These are phyloP conservation scores for Dyspetes luteomarginatus DNA, from an alignment of 2,888 invertebrate species.

Conservation along the genomic window DNA sequence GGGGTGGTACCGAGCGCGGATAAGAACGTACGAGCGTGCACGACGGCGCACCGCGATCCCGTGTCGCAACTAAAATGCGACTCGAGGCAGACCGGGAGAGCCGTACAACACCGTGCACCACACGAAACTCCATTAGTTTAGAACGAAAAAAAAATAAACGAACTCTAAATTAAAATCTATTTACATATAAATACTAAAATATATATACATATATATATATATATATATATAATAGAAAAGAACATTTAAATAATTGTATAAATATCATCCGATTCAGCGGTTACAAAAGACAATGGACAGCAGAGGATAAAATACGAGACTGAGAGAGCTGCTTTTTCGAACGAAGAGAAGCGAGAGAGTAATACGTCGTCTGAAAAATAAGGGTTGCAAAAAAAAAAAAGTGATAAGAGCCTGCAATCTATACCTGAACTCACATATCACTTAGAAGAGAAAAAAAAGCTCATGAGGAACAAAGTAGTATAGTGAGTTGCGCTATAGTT, in stretches of 20 bases:
- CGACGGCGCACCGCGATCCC: constrained; percentile 74
- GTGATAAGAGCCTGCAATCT: constrained; percentile 38
- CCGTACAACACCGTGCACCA: constrained; percentile 65
- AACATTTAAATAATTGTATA: not conserved
- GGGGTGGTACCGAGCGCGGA: constrained; percentile 68
- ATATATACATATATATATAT: constrained; percentile 6
- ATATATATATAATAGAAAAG: constrained; percentile 9
- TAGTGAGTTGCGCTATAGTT: constrained; percentile 41
- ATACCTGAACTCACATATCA: constrained; percentile 64
- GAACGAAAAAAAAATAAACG: constrained; percentile 35
- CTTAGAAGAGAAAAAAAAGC: constrained; percentile 54
- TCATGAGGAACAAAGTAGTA: constrained; percentile 8
- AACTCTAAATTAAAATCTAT: constrained; percentile 20
- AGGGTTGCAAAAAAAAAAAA: not conserved
- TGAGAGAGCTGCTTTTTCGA: not conserved
- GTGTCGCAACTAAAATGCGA: constrained; percentile 78
- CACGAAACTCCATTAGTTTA: constrained; percentile 68
- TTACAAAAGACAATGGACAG: no score
- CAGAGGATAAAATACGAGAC: not conserved
- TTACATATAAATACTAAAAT: constrained; percentile 39
- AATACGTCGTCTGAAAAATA: not conserved
- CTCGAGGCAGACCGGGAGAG: constrained; percentile 75
- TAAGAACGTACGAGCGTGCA: constrained; percentile 70
- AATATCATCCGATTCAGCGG: constrained; percentile 2
- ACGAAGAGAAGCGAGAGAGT: not conserved